Evolutionary conservation across 2,888 invertebrate species (phyloP), one percentile per base, ranked within the genome.

Genomic region (Cheilosia vulpina): DNA sequence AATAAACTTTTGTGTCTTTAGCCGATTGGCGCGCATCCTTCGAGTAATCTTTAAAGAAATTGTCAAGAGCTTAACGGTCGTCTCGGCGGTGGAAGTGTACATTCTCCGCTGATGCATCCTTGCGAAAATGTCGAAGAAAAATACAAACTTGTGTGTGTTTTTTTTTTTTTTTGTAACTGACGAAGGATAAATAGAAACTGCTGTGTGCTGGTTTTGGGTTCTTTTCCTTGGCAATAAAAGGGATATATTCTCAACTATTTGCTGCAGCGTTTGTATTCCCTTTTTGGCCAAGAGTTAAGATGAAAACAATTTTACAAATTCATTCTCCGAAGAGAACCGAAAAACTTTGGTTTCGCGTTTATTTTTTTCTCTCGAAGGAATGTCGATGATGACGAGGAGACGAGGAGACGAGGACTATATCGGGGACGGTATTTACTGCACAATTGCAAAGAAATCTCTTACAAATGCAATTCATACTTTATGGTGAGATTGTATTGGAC

Each of bases 301-400:
- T 79, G 87, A 87, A 85, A 87, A 87, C 87, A 87, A 87, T 87
- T 87, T 87, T 76, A 87, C 84, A 82, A 87, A 87, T 87, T 87
- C 87, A 82, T 87, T 81, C 57, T 71, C 78, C 72, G 84, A 82
- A 79, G 87, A 77, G 79, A 82, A 82, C 77, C 87, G 81, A 87
- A 87, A 85, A 87, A 84, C 69, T 82, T 87, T 72, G 63, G 72
- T 63, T 73, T 50, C 43, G 63, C 13, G 52, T 31, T 45, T 21
- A 55, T 27, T 43, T 47, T 57, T 24, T 27, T 47, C 19, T 66
- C 45, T 34, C 52, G 11, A 11, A 80, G 77, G 68, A 69, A 87
- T 78, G 52, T 63, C 69, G 78, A 73, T 52, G 76, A 68, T 73
- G 79, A 73, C 77, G 80, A 79, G 65, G 75, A 55, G 79, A 73